Conservation (phyloP, 2,888 invertebrate genomes). For the Pogonocherus hispidulus region DNA sequence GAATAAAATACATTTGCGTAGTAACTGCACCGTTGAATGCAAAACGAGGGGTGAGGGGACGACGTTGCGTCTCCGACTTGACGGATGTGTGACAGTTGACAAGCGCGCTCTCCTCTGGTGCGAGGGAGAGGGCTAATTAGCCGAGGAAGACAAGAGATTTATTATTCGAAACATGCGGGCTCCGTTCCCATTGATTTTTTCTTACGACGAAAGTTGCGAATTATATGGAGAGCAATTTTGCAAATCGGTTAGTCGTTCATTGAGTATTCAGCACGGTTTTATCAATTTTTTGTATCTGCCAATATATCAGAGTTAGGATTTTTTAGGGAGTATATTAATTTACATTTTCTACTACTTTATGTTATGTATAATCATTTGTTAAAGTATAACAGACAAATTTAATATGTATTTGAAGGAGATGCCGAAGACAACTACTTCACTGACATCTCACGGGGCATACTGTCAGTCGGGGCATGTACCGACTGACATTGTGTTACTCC, state of each 20-base stretch:
- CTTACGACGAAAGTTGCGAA: not conserved
- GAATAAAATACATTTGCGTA: slow-evolving; percentile 20
- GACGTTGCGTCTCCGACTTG: slow-evolving; percentile 5
- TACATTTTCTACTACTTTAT: too few species aligned
- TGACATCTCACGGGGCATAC: too few species aligned
- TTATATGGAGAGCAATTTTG: not conserved
- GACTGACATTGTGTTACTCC: too few species aligned
- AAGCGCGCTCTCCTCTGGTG: slow-evolving; percentile 21
- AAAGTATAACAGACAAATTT: too few species aligned
- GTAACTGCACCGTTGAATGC: slow-evolving; percentile 8
- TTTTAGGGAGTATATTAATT: too few species aligned
- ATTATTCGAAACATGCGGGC: slow-evolving; percentile 31
- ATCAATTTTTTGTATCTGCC: too few species aligned
- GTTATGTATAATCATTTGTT: too few species aligned
- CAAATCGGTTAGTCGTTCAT: not conserved
- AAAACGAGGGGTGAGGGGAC: slow-evolving; percentile 4
- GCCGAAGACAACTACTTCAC: too few species aligned
- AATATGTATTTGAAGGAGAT: too few species aligned
- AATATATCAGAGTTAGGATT: too few species aligned
- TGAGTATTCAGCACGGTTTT: not conserved
- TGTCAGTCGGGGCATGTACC: too few species aligned
- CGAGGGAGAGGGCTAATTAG: slow-evolving; percentile 22
- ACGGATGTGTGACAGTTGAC: slow-evolving; percentile 25
- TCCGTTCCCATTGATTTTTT: slow-evolving; percentile 9
- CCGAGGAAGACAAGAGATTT: slow-evolving; percentile 14